Evolutionary conservation across 2,113 vertebrate species (phyloP).

Genomic region (Madoqua kirkii): DNA sequence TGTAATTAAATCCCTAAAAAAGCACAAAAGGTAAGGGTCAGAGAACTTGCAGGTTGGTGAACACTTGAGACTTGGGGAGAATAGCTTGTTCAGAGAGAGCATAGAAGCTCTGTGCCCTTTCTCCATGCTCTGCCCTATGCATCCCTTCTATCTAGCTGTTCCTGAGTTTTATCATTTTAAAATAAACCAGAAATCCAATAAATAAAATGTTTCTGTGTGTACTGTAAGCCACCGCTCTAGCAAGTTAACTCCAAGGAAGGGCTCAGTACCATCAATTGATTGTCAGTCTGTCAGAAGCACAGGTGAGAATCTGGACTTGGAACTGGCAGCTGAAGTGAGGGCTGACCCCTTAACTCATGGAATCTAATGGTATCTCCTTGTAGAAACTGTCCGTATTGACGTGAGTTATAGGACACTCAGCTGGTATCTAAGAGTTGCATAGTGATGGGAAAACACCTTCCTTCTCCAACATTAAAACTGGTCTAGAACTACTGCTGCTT

Average conservation of each 20-base stretch:
- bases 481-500: background rate
- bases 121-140: background rate
- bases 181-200: background rate
- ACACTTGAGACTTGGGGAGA: background rate
- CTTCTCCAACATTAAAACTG: background rate
- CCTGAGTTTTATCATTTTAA: background rate
- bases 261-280: background rate
- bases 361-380: background rate
- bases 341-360: background rate
- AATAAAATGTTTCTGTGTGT: background rate
- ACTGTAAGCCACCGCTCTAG: fast-evolving
- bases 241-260: background rate
- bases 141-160: background rate
- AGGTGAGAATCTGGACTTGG: background rate
- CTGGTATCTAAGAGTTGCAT: background rate
- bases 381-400: background rate
- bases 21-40: background rate
- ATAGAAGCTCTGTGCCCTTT: background rate
- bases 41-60: background rate
- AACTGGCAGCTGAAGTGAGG: background rate
- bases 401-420: background rate
- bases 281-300: background rate
- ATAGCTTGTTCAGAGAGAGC: fast-evolving
- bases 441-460: background rate
- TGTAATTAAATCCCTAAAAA: background rate